phyloP scores from a whole-genome alignment of 2,113 vertebrate genomes.

The Hypocryptadius cinnamomeus region DNA sequence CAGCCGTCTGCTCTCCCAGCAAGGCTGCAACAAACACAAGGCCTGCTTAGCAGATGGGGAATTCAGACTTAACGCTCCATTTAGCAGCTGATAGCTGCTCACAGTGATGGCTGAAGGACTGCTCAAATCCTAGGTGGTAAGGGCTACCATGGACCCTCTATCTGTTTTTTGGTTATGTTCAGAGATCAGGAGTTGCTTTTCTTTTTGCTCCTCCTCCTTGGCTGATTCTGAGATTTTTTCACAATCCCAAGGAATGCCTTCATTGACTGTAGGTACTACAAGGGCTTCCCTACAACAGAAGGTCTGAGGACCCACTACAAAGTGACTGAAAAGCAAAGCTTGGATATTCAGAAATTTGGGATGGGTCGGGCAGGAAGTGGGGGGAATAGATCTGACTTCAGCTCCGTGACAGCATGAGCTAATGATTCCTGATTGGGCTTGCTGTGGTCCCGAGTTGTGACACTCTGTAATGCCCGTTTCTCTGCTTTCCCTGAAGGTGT shows the following conservation, averaged over 20 bases:
- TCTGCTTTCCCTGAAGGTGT: constrained; percentile 75
- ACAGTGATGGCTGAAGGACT: neutral
- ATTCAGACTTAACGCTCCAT: neutral
- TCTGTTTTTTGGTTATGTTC: neutral
- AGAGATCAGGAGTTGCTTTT: neutral
- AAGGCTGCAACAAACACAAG: neutral
- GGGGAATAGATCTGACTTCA: neutral
- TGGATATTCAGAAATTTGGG: neutral
- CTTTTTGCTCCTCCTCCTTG: neutral
- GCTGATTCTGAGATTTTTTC: neutral
- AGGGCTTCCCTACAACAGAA: neutral
- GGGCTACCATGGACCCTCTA: fast-evolving
- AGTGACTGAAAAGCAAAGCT: neutral
- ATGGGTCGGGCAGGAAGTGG: fast-evolving
- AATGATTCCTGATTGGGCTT: neutral
- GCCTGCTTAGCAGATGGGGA: neutral
- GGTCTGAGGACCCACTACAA: neutral
- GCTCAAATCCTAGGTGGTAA: neutral
- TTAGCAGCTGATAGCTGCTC: neutral
- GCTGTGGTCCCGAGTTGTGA: neutral
- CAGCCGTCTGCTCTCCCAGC: neutral
- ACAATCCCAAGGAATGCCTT: neutral
- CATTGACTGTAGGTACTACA: fast-evolving
- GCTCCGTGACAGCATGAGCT: neutral
- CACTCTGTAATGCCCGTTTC: neutral